These are phyloP conservation scores for Phyllotreta cruciferae DNA, from an alignment of 2,888 invertebrate species.

Conservation along the genomic window DNA sequence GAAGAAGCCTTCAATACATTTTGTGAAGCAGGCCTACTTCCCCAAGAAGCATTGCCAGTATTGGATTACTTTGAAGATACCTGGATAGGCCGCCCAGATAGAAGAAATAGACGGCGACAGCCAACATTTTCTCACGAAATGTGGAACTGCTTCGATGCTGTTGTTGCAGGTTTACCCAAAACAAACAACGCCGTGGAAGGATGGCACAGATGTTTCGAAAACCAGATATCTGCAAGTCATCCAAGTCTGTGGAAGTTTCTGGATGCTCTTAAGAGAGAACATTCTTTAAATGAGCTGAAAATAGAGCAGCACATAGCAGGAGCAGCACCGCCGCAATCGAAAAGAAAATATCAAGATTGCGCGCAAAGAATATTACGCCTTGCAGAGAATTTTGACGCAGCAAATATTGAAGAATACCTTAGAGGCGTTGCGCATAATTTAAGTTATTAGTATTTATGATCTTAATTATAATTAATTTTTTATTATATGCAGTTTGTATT, in stretches of 20 bases:
- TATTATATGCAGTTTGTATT: background rate
- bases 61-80: slow-evolving; percentile 23
- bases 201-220: no score
- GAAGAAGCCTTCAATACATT: slow-evolving; percentile 3
- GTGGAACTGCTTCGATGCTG: slow-evolving; percentile 10
- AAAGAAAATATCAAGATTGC: slow-evolving; percentile 2
- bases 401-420: slow-evolving; percentile 2
- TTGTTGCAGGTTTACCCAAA: slow-evolving; percentile 2
- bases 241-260: slow-evolving; percentile 15
- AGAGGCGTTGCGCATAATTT: slow-evolving; percentile 1
- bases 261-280: slow-evolving; percentile 11
- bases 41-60: slow-evolving; percentile 14
- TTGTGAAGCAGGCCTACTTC: slow-evolving; percentile 3
- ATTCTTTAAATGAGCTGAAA: slow-evolving; percentile 14
- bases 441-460: slow-evolving; percentile 4
- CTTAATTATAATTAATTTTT: background rate
- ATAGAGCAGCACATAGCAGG: background rate
- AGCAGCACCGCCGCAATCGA: background rate
- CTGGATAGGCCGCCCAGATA: slow-evolving; percentile 21
- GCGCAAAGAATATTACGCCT: background rate
- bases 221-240: slow-evolving; percentile 5
- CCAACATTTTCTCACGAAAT: slow-evolving; percentile 5
- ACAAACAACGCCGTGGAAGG: slow-evolving; percentile 9
- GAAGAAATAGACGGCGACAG: slow-evolving; percentile 9
- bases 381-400: background rate